A percentile compares a stretch with the other conserved stretches of the same genome.
These are phyloP conservation scores for Thoracochromis brauschi DNA, from an alignment of 2,113 vertebrate species.

Conservation along the genomic window DNA sequence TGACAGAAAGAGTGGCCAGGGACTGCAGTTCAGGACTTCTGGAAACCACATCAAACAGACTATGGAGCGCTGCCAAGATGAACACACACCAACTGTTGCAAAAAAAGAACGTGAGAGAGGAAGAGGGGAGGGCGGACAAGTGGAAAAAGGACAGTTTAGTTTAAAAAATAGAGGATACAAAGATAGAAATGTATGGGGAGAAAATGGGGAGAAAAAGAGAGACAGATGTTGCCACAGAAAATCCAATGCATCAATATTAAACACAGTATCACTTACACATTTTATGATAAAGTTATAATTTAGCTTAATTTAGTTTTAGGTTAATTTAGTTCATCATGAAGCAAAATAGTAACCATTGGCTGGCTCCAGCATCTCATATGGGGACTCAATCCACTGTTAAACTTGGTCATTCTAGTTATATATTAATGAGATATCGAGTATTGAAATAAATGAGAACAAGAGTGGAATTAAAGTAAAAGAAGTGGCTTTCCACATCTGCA, in stretches of 20 bases:
- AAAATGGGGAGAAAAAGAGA: background rate
- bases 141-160: constrained; percentile 1
- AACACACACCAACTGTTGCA: constrained; percentile 72
- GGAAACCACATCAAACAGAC: constrained; percentile 79
- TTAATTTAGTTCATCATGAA: fast-evolving
- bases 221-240: background rate
- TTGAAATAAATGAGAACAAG: background rate
- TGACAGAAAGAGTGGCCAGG: constrained; percentile 76
- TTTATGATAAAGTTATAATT: background rate
- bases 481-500: background rate
- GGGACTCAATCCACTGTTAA: background rate
- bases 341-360: background rate
- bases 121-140: background rate
- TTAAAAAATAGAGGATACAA: background rate
- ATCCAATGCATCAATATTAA: background rate
- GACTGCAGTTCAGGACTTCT: constrained; percentile 72
- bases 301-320: background rate
- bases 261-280: background rate
- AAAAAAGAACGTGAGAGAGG: background rate
- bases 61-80: constrained; percentile 65
- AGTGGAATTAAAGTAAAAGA: background rate
- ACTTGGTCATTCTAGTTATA: background rate
- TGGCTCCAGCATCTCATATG: background rate
- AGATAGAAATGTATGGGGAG: background rate
- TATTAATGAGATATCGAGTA: background rate